Evolutionary conservation across 2,113 vertebrate species (phyloP), one percentile per base, ranked within the genome.

Genomic region (Benitochromis conjunctus): DNA sequence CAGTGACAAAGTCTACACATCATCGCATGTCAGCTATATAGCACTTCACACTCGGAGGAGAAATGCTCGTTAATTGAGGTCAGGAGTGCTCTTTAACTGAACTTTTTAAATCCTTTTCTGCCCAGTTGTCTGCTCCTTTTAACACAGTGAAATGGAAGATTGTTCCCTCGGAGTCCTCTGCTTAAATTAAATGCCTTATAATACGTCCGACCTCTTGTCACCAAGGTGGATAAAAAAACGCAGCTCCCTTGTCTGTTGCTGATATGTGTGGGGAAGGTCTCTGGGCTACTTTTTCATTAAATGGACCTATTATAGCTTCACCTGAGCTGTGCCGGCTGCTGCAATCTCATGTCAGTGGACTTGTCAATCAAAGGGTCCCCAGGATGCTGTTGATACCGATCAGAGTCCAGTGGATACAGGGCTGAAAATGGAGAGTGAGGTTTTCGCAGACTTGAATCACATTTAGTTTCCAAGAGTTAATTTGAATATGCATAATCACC

Each of bases 11-110:
- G 80, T 80, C 76, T 82, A 69, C 38, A 4, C 79, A 55, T 86
- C 85, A 83, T 89, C 79, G 14, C 48, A 41, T 46, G 53, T 26
- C 69, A 79, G 82, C 64, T 64, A 29, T n/a, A 46, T 53, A 24
- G 58, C 60, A 13, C 80, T 38, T 90, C 57, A 88, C 41, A 86
- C 92, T 90, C 84, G 8, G 56, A 88, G 89, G 91, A 92, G 91
- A 87, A 81, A 76, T 1, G 38, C 88, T 88, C 82, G 53, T 87
- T 96, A 95, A 96, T 93, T 94, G 94, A 95, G 94, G 94, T 95
- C 93, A 94, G 24, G 31, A 62, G 87, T 64, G 83, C 88, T 87
- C 80, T 88, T 88, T 62, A 78, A 86, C 38, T 5, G 60, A 89
- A 87, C 82, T 90, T 93, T 88, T 93, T 80, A 81, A 86, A 91